phyloP scores from a whole-genome alignment of 2,113 vertebrate species.

The Cercocebus atys region DNA sequence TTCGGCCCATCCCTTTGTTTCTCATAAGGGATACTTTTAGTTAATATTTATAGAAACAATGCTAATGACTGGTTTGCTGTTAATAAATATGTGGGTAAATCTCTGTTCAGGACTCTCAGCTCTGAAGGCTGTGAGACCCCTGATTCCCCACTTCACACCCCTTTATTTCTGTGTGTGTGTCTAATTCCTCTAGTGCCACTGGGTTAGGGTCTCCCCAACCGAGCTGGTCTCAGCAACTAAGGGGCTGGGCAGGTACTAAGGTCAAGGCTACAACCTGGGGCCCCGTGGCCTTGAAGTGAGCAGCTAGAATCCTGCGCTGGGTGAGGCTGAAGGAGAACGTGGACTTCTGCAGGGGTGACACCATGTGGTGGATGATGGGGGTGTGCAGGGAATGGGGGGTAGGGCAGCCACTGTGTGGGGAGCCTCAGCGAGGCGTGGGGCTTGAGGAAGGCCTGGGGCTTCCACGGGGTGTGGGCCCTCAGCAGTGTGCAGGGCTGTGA shows the following conservation, averaged over 20 bases:
- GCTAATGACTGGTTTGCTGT: too few species aligned
- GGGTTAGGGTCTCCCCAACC: too few species aligned
- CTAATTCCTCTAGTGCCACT: too few species aligned
- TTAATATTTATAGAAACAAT: too few species aligned
- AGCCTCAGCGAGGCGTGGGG: conserved; percentile 64
- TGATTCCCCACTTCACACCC: too few species aligned
- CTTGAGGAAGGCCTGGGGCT: conserved; percentile 39
- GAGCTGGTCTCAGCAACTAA: too few species aligned
- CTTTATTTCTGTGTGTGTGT: too few species aligned
- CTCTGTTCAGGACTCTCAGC: too few species aligned
- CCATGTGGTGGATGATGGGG: conserved; percentile 74
- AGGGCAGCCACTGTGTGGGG: conserved; percentile 10
- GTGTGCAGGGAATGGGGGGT: conserved; percentile 51
- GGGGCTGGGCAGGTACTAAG: neutral
- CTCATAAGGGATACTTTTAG: too few species aligned
- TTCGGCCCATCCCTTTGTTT: too few species aligned
- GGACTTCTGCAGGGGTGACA: conserved; percentile 82
- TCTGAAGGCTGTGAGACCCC: too few species aligned
- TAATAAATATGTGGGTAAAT: too few species aligned
- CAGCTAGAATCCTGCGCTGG: conserved; percentile 60
- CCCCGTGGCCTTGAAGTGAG: conserved; percentile 58
- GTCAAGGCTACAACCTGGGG: conserved; percentile 25
- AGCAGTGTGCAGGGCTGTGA: conserved; percentile 7
- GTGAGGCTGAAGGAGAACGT: conserved; percentile 79
- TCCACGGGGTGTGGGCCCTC: neutral